These are phyloP conservation scores for Selene dorsalis DNA, from an alignment of 2,797 vertebrate species.

Conservation along the genomic window DNA sequence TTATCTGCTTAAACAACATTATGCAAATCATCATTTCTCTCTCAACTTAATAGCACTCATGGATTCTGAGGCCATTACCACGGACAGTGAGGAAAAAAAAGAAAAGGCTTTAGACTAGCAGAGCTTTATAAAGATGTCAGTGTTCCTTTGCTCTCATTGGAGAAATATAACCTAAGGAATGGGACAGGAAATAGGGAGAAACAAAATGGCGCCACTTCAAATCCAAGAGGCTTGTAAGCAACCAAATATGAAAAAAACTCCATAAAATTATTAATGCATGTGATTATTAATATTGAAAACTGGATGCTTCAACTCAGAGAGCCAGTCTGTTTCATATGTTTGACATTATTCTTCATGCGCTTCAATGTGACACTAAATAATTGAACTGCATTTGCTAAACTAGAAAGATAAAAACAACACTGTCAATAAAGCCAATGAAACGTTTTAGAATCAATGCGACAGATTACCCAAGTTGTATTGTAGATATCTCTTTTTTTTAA, in stretches of 20 bases:
- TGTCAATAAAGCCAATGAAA: too few relatives aligned
- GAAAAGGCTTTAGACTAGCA: background rate
- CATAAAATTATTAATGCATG: background rate
- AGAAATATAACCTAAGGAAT: conserved; percentile 67
- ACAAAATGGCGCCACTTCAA: background rate
- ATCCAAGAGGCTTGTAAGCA: background rate
- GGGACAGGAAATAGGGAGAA: conserved; percentile 41
- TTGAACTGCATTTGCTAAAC: too few relatives aligned
- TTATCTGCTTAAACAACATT: conserved; percentile 6
- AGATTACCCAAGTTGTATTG: too few relatives aligned
- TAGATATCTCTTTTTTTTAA: too few relatives aligned
- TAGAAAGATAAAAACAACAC: too few relatives aligned
- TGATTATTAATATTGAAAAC: background rate
- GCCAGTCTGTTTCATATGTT: background rate
- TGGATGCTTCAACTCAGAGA: background rate
- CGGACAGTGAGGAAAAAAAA: background rate
- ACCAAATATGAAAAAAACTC: background rate
- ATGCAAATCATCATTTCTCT: background rate
- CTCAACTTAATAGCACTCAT: background rate
- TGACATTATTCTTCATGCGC: too few relatives aligned
- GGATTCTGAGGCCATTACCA: conserved; percentile 1
- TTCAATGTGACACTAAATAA: too few relatives aligned
- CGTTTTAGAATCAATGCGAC: too few relatives aligned
- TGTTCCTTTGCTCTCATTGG: conserved; percentile 13
- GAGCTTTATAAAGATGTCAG: conserved; percentile 11